Base-by-base conservation (phyloP, 1,140 invertebrate species). In the Papilio helenus region DNA sequence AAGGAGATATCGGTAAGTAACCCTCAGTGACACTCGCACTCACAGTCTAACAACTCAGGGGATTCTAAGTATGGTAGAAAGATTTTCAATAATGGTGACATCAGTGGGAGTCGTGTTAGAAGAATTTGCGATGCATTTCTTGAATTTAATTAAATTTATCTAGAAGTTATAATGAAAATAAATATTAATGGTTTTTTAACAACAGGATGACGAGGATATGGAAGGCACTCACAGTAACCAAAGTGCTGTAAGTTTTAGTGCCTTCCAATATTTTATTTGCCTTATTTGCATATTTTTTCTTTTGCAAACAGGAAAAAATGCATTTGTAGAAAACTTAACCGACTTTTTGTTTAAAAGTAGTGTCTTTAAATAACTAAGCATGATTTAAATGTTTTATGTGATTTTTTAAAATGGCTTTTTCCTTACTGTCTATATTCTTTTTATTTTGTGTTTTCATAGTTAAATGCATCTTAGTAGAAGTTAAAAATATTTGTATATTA, bases 1-100 rank as follows among this genome's bases (percentile, higher is more conserved):
- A 80, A 80, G 49, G 72, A 84, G 3, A 80, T 82, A 14, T 9
- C 29, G 4, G 87, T 88, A 80, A 86, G 82, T 84, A 20, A 20
- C n/a, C 34, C 34, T 39, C 34, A 39, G 34, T 39, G 18, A 20
- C 7, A 18, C 18, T 20, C 18, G 2, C 51, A 20, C 49, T 18
- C 49, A n/a, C 49, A 55, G 46, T 49, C 46, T 39, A 0, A 8
- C 34, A 5, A 5, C 34, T 39, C 5, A 39, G 34, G 7, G 34
- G 8, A 4, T 39, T 39, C 34, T 39, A 0, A 39, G 34, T 39
- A 39, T 39, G 34, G 34, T 39, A 39, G 34, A 34, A 34, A 34
- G 34, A 4, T 34, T 34, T 34, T 34, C 5, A 4, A 34, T 34
- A 34, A 4, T 0, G 34, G 5, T 34, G 4, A 34, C 34, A 4